Evolutionary conservation across 2,797 vertebrate genomes (phyloP), one percentile per base, ranked within the genome.

Genomic region (Hyperoplus lanceolatus): DNA sequence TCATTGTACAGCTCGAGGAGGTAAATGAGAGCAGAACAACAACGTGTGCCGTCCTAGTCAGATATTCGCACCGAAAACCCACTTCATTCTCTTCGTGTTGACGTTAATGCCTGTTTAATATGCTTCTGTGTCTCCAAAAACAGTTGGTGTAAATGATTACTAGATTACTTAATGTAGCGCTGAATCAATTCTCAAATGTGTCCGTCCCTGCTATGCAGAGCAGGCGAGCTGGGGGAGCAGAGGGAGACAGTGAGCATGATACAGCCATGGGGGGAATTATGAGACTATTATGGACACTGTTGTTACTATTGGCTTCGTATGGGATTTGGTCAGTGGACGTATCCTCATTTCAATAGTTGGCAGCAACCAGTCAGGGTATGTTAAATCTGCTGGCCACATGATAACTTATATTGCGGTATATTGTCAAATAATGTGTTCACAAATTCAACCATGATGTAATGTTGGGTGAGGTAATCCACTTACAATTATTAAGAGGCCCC

Each of bases 111-210:
- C 90, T 85, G 81, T 92, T 94, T 93, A 93, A 95, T 95, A 92
- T 92, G 90, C 91, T 83, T 77, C 88, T 72, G 85, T 90, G 90
- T 91, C 86, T 77, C 84, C 48, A 29, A 80, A 90, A 93, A 90
- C 90, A 89, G 87, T 91, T 88, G 83, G 83, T 93, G 92, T 94
- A 94, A 95, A 91, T 92, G 92, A 95, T 92, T 92, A 92, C 85
- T 89, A 81, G 86, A 91, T 93, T 92, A 94, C 80, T 91, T 95
- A 95, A 95, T 94, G 94, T 95, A 94, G 93, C 89, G 86, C 87
- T 88, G 87, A 95, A 95, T 95, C 91, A 85, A 95, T 95, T 82
- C 92, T 90, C 93, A 94, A 91, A 93, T 16, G 51, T 90, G 94
- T 91, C 94, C 62, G 75, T 94, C 91, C 66, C 54, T 45, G 83